Percentiles rank a stretch among this genome's conserved stretches.
Evolutionary conservation across 1,140 invertebrate species (phyloP).

Genomic region (Kradibia gibbosae): DNA sequence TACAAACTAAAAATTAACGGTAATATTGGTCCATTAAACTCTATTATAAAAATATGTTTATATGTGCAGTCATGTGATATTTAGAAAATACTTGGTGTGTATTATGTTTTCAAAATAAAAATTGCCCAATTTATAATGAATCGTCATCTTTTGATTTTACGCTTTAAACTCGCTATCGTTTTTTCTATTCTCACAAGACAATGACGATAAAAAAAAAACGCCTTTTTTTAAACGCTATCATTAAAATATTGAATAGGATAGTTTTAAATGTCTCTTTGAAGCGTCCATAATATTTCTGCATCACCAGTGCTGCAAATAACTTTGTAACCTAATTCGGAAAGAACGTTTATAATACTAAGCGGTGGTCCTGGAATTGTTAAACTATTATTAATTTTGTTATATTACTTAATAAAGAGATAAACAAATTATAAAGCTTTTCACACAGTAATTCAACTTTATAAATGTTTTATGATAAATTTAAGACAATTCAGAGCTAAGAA

Average conservation of each 20-base stretch:
- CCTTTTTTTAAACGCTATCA: neutral
- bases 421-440: neutral
- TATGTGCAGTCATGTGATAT: neutral
- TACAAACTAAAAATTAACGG: slow-evolving; percentile 21
- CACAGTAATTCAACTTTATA: neutral
- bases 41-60: slow-evolving; percentile 28
- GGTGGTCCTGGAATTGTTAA: slow-evolving; percentile 71
- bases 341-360: slow-evolving; percentile 79
- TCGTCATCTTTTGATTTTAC: neutral
- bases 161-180: neutral
- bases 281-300: slow-evolving; percentile 85
- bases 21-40: slow-evolving; percentile 36
- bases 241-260: neutral
- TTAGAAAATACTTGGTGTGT: slow-evolving; percentile 11
- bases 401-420: neutral
- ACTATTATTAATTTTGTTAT: neutral
- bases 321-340: slow-evolving; percentile 83
- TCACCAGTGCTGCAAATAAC: slow-evolving; percentile 84
- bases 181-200: neutral
- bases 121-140: slow-evolving; percentile 13
- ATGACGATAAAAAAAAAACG: neutral
- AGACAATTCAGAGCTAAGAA: no score
- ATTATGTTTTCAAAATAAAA: neutral
- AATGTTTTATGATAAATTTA: neutral
- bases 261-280: slow-evolving; percentile 79